Evolutionary conservation across 1,140 invertebrate species (phyloP).

Genomic region (Drosophila setifemur): DNA sequence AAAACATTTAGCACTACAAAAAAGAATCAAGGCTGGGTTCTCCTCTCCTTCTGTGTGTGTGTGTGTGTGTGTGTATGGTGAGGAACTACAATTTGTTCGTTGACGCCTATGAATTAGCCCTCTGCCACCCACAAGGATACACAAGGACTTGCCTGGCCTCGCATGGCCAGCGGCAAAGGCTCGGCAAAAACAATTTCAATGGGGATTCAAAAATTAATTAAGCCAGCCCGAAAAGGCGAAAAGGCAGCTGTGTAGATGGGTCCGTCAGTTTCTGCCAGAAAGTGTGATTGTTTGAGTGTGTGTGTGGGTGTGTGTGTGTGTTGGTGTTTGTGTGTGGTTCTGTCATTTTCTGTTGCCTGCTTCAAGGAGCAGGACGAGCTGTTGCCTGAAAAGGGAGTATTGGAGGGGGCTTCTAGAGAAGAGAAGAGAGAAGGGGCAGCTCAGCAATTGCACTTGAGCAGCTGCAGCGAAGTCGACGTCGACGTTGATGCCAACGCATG

Average conservation of each 20-base stretch:
- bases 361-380: conserved; percentile 14
- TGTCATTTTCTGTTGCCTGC: conserved; percentile 48
- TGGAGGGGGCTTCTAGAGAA: neutral
- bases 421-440: neutral
- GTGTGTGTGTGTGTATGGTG: conserved; percentile 2
- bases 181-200: conserved; percentile 72
- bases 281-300: conserved; percentile 4
- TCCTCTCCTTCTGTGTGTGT: neutral
- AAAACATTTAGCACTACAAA: neutral
- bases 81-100: conserved; percentile 69
- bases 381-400: too few relatives aligned
- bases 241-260: conserved; percentile 15
- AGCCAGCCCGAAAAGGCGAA: conserved; percentile 45
- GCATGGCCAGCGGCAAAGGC: conserved; percentile 41
- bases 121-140: conserved; percentile 17
- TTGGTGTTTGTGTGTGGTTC: conserved; percentile 12
- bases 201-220: conserved; percentile 76
- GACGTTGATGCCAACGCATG: conserved; percentile 43
- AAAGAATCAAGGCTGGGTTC: conserved; percentile 12
- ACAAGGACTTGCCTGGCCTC: conserved; percentile 12
- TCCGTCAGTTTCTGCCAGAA: conserved; percentile 2
- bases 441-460: conserved; percentile 71
- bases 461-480: conserved; percentile 44
- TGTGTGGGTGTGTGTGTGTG: conserved; percentile 5
- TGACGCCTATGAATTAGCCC: conserved; percentile 72